Base-by-base conservation (phyloP, 1,140 invertebrate species). In the Drosophila lacertosa region DNA sequence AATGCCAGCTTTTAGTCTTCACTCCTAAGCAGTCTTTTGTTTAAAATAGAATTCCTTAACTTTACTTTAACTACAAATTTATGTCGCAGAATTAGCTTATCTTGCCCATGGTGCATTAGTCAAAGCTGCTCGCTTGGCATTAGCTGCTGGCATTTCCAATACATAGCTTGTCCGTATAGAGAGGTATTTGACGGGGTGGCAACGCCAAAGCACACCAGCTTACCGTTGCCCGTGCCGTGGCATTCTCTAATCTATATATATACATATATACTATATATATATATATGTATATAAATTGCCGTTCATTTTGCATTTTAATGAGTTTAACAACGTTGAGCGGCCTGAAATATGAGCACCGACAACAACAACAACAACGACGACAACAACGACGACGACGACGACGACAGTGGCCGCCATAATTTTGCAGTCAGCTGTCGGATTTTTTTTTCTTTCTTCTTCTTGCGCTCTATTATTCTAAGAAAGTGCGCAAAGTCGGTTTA, bases 281-380 rank as follows among this genome's bases (percentile, higher is more conserved):
- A 88, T 86, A 73, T 64, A 75, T 64, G 29, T 86, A 76, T 60
- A 75, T 69, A 42, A 29, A 55, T 76, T 60, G 42, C 26, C 39
- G 48, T 69, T 88, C 82, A 82, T 82, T 86, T 86, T 88, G 74
- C 81, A 86, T 86, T 86, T 86, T 86, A 86, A 86, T 86, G 81
- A 86, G 82, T 81, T 88, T 44, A 58, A 42, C 63, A 48, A 24
- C 7, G 54, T 48, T 60, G 42, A 47, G 57, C 13, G 62, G 33
- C 24, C 67, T 70, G 80, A 83, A 83, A 80, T 86, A 83, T 83
- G 80, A 83, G 63, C 26, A 2, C 33, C 54, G 29, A 11, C 29
- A 42, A 26, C 10, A 33, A 65, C 32, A 66, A 11, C 29, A 42
- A 26, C 10, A 33, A 65, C 32, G n/a, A n/a, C n/a, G n/a, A n/a